phyloP scores from a whole-genome alignment of 2,797 vertebrate species.

The Chiloscyllium punctatum region DNA sequence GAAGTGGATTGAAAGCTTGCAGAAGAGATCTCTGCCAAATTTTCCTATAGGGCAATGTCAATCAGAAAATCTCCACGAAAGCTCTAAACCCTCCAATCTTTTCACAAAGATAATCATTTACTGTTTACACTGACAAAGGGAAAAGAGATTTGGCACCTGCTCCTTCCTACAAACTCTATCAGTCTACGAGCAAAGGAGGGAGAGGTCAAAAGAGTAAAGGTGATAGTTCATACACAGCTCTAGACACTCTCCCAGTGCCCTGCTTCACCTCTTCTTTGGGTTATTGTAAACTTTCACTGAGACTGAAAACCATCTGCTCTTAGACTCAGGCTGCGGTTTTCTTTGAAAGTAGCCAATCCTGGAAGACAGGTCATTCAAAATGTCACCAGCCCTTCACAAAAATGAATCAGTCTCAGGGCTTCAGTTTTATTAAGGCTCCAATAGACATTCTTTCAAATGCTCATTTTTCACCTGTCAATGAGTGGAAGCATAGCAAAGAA shows the following conservation, averaged over 20 bases:
- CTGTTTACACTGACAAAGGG: conserved; percentile 28
- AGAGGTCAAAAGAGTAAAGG: conserved; percentile 29
- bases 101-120: conserved; percentile 16
- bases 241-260: neutral
- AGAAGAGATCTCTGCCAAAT: neutral
- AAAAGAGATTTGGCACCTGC: conserved; percentile 9
- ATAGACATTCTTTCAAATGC: neutral
- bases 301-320: conserved; percentile 18
- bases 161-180: neutral
- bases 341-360: neutral
- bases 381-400: neutral
- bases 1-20: neutral
- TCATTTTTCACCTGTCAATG: neutral
- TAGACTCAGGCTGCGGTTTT: neutral
- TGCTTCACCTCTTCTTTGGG: conserved; percentile 14
- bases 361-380: neutral
- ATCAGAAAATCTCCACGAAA: neutral
- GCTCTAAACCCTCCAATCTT: conserved; percentile 16
- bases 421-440: neutral
- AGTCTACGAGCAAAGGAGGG: neutral
- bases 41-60: neutral
- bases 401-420: neutral
- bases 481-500: neutral
- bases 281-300: conserved; percentile 27
- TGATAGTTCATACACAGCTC: conserved; percentile 21